Evolutionary conservation across 2,797 vertebrate species (phyloP).

Genomic region (Acipenser transmontanus): DNA sequence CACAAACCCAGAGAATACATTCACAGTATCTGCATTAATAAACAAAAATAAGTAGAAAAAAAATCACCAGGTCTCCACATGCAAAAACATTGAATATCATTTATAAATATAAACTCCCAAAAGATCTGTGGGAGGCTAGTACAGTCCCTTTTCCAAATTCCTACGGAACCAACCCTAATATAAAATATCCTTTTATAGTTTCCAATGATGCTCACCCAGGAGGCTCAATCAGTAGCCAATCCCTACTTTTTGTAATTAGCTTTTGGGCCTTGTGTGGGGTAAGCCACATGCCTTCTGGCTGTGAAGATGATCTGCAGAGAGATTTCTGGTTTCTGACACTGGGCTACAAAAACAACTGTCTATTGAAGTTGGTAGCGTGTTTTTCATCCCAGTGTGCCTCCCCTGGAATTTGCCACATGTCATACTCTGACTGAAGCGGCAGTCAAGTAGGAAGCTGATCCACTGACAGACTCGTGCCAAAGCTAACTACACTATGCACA

Average conservation of each 20-base stretch:
- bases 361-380: slow-evolving; percentile 40
- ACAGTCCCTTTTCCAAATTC: slow-evolving; percentile 17
- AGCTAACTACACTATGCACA: neutral
- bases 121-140: slow-evolving; percentile 26
- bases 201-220: slow-evolving; percentile 55
- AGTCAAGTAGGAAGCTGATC: slow-evolving; percentile 36
- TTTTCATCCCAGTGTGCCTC: slow-evolving; percentile 18
- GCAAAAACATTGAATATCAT: slow-evolving; percentile 32
- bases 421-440: slow-evolving; percentile 35
- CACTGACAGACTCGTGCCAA: slow-evolving; percentile 7
- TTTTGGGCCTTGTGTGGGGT: slow-evolving; percentile 46
- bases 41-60: slow-evolving; percentile 18
- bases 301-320: slow-evolving; percentile 48
- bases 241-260: slow-evolving; percentile 44
- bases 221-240: slow-evolving; percentile 56
- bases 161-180: slow-evolving; percentile 33
- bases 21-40: slow-evolving; percentile 27
- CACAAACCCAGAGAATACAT: slow-evolving; percentile 16
- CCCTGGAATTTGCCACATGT: slow-evolving; percentile 49
- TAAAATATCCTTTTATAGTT: slow-evolving; percentile 49
- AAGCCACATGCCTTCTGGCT: slow-evolving; percentile 45
- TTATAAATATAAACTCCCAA: slow-evolving; percentile 38
- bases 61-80: slow-evolving; percentile 13
- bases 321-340: slow-evolving; percentile 54
- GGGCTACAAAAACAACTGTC: slow-evolving; percentile 51